These are phyloP conservation scores for Urocyon cinereoargenteus DNA, from an alignment of 2,797 vertebrate species.

Conservation along the genomic window DNA sequence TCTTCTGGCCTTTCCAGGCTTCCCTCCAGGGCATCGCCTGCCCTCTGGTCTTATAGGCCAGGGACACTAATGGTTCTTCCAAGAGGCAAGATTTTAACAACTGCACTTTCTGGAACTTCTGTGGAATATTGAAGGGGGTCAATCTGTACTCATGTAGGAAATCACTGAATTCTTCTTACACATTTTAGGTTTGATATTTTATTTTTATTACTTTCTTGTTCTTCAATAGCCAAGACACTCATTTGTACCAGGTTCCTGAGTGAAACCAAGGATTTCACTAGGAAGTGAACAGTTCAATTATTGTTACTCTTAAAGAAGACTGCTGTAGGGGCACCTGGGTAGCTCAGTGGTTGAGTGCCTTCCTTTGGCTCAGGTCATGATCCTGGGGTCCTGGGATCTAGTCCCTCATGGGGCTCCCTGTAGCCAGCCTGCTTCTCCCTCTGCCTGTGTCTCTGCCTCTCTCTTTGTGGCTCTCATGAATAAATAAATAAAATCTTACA, in stretches of 20 bases:
- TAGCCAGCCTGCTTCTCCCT: no score
- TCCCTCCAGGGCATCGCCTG: not conserved
- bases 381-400: no score
- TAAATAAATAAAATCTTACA: no score
- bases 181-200: constrained; percentile 40
- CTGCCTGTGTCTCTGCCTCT: no score
- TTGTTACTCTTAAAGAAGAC: not conserved
- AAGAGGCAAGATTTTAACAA: not conserved
- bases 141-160: not conserved
- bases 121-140: not conserved
- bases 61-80: not conserved
- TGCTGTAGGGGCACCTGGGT: not conserved
- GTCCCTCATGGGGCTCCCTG: no score
- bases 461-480: no score
- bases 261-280: not conserved
- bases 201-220: constrained; percentile 41
- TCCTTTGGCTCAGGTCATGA: no score
- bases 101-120: not conserved
- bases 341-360: no score
- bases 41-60: not conserved
- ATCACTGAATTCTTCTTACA: not conserved
- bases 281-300: not conserved
- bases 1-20: not conserved
- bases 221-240: not conserved
- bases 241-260: constrained; percentile 7